Percentiles rank a stretch among this genome's conserved stretches.
These are phyloP conservation scores for Pycnonotus jocosus DNA, from an alignment of 2,113 vertebrate genomes.

Conservation along the genomic window DNA sequence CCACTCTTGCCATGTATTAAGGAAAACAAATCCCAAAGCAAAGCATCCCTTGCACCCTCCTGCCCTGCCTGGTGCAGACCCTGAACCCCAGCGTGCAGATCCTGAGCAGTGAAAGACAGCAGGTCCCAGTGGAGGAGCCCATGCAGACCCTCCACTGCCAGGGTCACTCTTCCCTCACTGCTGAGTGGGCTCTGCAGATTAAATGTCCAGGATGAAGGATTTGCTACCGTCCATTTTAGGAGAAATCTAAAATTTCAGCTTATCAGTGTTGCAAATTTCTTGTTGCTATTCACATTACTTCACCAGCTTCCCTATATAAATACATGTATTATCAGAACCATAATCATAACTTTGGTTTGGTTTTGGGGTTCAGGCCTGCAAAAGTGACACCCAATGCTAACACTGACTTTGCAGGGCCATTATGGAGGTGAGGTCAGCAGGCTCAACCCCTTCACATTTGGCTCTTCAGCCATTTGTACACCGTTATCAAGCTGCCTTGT, in stretches of 20 bases:
- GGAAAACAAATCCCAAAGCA: background rate
- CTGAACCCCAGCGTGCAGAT: background rate
- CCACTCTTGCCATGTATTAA: background rate
- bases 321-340: no score
- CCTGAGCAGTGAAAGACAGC: background rate
- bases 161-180: background rate
- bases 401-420: background rate
- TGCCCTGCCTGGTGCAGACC: background rate
- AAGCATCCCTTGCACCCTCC: background rate
- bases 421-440: background rate
- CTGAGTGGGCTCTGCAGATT: background rate
- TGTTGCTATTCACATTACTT: background rate
- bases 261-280: background rate
- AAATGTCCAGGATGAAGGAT: background rate
- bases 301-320: background rate
- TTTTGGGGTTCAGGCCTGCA: background rate
- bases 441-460: background rate
- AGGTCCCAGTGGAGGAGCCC: background rate
- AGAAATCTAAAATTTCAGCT: background rate
- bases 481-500: background rate
- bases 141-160: fast-evolving
- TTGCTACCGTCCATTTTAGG: background rate
- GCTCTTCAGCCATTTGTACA: background rate
- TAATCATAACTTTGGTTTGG: background rate
- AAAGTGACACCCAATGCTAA: fast-evolving